A percentile compares a stretch with the other conserved stretches of the same genome.
These are phyloP conservation scores for Nebria ingens DNA, from an alignment of 1,140 invertebrate genomes.

Conservation along the genomic window DNA sequence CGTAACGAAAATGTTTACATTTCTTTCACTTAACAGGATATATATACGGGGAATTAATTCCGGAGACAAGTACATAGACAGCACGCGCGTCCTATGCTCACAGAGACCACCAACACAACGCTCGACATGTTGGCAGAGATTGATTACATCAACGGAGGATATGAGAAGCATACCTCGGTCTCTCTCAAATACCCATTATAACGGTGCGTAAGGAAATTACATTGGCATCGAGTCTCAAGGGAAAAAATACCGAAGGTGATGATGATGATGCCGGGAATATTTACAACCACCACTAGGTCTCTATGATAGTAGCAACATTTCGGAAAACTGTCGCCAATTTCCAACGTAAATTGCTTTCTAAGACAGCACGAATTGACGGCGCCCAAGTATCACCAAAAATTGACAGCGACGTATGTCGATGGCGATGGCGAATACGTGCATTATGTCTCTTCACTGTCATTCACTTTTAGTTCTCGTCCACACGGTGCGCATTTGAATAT, in stretches of 20 bases:
- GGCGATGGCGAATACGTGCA: background rate
- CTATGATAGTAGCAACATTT: background rate
- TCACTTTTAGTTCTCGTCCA: background rate
- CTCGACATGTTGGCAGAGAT: background rate
- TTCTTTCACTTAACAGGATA: too few species aligned
- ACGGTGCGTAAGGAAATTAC: slow-evolving; percentile 8
- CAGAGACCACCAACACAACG: too few species aligned
- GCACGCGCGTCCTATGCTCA: background rate
- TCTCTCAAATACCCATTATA: slow-evolving; percentile 7
- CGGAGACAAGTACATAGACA: background rate
- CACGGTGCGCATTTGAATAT: background rate
- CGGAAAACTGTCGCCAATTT: background rate
- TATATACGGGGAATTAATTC: background rate
- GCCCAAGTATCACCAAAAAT: background rate
- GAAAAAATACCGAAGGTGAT: slow-evolving; percentile 9
- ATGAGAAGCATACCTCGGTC: background rate
- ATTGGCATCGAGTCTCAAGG: background rate
- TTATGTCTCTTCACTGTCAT: background rate
- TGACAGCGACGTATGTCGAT: background rate
- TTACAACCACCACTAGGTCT: slow-evolving; percentile 1
- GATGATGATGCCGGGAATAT: slow-evolving; percentile 7
- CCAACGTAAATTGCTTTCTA: slow-evolving; percentile 7
- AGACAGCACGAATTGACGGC: slow-evolving; percentile 6
- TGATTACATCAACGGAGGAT: slow-evolving; percentile 4
- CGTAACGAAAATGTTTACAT: too few species aligned